These are phyloP conservation scores for Gryllus bimaculatus DNA, from an alignment of 1,140 invertebrate genomes.

Conservation along the genomic window DNA sequence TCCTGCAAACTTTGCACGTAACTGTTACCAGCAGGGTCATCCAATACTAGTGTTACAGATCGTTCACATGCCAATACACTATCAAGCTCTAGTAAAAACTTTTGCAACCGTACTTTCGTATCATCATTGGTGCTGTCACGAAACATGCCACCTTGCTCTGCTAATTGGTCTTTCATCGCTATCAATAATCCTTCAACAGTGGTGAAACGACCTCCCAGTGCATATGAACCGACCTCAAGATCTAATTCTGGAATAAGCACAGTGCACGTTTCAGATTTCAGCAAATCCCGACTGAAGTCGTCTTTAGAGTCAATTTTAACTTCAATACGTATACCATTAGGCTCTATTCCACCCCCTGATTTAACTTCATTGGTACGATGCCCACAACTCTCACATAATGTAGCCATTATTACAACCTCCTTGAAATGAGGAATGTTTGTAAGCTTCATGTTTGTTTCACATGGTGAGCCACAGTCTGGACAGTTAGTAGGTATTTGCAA, in stretches of 20 bases:
- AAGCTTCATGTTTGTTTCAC: constrained; percentile 93
- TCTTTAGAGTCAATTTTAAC: constrained; percentile 59
- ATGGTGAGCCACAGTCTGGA: constrained; percentile 70
- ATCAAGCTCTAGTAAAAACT: constrained; percentile 61
- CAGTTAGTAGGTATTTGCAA: constrained; percentile 82
- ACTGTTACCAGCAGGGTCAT: constrained; percentile 96
- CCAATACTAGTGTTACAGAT: constrained; percentile 69
- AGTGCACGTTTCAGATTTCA: constrained; percentile 91
- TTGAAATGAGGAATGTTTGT: constrained; percentile 95
- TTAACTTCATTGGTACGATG: constrained; percentile 91
- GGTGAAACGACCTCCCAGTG: constrained; percentile 88
- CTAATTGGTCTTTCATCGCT: constrained; percentile 59
- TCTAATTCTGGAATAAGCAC: constrained; percentile 86
- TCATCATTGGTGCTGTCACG: constrained; percentile 60
- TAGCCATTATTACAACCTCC: constrained; percentile 96
- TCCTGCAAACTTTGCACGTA: constrained; percentile 79
- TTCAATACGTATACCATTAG: constrained; percentile 67
- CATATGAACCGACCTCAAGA: constrained; percentile 69
- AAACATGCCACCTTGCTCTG: constrained; percentile 53
- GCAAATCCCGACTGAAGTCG: constrained; percentile 84
- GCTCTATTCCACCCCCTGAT: constrained; percentile 82
- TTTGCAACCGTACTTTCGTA: constrained; percentile 42
- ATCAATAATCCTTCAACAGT: constrained; percentile 81
- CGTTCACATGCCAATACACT: constrained; percentile 54
- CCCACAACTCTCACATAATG: constrained; percentile 83